Evolutionary conservation across 2,113 vertebrate genomes (phyloP).

Genomic region (Gnathonemus longibarbis): DNA sequence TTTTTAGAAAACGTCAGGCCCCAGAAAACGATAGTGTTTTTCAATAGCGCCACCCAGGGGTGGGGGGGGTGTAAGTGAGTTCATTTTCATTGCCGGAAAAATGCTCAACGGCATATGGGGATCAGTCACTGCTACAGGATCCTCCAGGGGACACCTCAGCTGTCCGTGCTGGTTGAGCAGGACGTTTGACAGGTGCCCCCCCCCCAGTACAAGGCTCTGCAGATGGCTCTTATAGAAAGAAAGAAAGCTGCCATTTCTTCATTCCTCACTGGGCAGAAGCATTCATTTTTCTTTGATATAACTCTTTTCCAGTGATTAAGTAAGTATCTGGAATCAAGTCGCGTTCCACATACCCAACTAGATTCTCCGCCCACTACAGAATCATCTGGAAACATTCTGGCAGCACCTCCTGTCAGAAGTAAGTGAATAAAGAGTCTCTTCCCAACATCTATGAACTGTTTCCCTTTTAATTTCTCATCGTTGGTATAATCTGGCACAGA

Average conservation of each 20-base stretch:
- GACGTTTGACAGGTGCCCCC: not conserved
- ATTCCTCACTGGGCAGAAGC: not conserved
- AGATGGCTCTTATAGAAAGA: not conserved
- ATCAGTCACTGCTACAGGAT: not conserved
- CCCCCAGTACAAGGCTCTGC: not conserved
- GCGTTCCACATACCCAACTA: not conserved
- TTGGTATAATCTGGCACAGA: not conserved
- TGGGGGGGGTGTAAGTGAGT: not conserved
- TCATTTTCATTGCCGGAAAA: not conserved
- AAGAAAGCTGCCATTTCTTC: not conserved
- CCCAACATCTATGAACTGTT: not conserved
- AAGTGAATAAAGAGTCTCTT: not conserved
- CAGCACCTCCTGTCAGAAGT: not conserved
- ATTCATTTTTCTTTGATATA: not conserved
- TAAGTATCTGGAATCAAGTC: not conserved
- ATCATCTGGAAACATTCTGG: slow-evolving; percentile 1
- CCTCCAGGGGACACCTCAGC: not conserved
- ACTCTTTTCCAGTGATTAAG: not conserved
- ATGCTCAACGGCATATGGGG: not conserved
- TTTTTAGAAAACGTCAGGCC: not conserved
- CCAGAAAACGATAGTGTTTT: not conserved
- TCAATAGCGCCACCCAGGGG: not conserved
- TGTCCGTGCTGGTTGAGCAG: not conserved
- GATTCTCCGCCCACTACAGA: not conserved
- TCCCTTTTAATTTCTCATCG: not conserved